These are phyloP conservation scores for Micromesistius poutassou DNA, from an alignment of 2,797 vertebrate species.

Conservation along the genomic window DNA sequence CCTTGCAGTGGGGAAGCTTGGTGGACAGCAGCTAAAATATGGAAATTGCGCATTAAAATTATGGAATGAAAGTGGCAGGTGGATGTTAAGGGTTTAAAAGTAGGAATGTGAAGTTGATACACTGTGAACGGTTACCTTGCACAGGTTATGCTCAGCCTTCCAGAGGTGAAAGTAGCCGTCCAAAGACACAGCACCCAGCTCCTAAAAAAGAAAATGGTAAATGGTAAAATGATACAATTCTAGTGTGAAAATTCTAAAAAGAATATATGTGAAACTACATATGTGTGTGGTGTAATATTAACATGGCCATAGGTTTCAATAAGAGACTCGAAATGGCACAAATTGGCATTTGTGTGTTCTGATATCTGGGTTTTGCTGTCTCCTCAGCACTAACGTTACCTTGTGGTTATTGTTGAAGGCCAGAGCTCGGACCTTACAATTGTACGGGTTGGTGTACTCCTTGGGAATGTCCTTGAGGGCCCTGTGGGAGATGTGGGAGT, in stretches of 20 bases:
- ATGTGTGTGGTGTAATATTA: neutral
- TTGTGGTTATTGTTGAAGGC: conserved; percentile 97
- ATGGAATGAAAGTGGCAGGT: neutral
- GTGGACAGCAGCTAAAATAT: conserved; percentile 82
- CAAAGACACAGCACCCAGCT: conserved; percentile 93
- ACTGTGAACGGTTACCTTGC: conserved; percentile 73
- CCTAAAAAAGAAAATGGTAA: conserved; percentile 64
- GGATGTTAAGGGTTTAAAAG: neutral
- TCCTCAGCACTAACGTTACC: conserved; percentile 64
- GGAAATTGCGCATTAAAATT: neutral
- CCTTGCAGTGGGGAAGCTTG: conserved; percentile 95
- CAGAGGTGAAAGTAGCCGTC: conserved; percentile 99
- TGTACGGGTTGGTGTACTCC: conserved; percentile 93
- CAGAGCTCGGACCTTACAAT: conserved; percentile 95
- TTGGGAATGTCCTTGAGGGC: conserved; percentile 97
- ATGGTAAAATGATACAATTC: neutral
- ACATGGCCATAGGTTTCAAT: neutral
- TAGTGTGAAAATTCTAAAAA: no score
- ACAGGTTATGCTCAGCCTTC: conserved; percentile 90
- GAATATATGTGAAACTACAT: no score
- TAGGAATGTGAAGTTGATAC: neutral
- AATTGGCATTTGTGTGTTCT: neutral
- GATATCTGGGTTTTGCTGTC: neutral
- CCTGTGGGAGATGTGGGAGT: conserved; percentile 91
- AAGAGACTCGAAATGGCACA: neutral